Evolutionary conservation across 2,888 invertebrate species (phyloP).

Genomic region (Drosophila acutilabella): DNA sequence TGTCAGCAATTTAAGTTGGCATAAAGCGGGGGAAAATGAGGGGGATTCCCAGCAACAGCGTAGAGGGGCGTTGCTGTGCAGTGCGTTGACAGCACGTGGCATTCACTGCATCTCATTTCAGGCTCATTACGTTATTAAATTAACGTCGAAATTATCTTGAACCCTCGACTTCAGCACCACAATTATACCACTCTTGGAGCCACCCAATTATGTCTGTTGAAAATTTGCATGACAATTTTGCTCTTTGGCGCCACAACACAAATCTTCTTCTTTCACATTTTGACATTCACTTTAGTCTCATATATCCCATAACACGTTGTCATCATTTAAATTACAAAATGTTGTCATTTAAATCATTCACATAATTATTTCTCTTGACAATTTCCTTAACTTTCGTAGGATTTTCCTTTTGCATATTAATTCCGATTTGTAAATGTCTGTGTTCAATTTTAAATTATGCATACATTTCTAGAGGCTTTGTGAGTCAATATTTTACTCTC

Average conservation of each 20-base stretch:
- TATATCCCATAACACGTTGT: conserved; percentile 12
- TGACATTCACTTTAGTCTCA: neutral
- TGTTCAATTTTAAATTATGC: neutral
- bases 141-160: conserved; percentile 53
- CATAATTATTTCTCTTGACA: conserved; percentile 25
- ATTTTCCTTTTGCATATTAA: neutral
- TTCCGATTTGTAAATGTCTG: neutral
- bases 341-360: conserved; percentile 50
- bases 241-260: conserved; percentile 42
- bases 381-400: conserved; percentile 19
- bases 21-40: neutral
- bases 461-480: neutral
- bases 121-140: conserved; percentile 68
- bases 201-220: conserved; percentile 38
- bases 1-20: conserved; percentile 49
- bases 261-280: conserved; percentile 13
- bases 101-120: conserved; percentile 46
- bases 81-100: conserved; percentile 30
- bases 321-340: conserved; percentile 28
- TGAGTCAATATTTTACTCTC: neutral
- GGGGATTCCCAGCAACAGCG: neutral
- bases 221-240: conserved; percentile 54
- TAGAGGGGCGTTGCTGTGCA: conserved; percentile 1
- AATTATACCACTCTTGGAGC: conserved; percentile 8
- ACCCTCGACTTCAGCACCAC: conserved; percentile 2